Base-by-base conservation (phyloP, 2,113 vertebrate species). In the Perca schrenkii region DNA sequence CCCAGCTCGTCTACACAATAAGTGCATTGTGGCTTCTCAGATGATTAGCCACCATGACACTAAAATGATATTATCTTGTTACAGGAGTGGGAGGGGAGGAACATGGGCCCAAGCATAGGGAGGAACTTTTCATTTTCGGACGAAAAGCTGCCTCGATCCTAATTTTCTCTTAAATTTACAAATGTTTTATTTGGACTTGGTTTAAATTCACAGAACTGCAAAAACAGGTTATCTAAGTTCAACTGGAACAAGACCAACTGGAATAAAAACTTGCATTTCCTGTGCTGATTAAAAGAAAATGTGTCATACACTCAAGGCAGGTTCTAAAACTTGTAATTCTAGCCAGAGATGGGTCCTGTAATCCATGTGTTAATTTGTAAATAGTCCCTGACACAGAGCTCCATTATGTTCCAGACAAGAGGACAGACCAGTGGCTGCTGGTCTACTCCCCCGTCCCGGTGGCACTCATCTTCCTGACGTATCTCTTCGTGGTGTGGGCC, bases 361-460 rank as follows among this genome's bases (percentile, higher is more conserved):
- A 34, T 46, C 4, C 15, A 8, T 60, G 8, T 28, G 12, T 65
- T 22, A 0, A 68, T 12, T 25, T 64, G 3, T 21, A 4, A 53
- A 53, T 61, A 40, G 56, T 53, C 53, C 4, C 8, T 79, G 58
- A 79, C 40, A 1, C 47, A 31, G 11, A 8, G 19, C 31, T 58
- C 34, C 13, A 1, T 62, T 31, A 0, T 75, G 15, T 85, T 87
- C 63, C 87, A 96, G 96, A 95, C 80, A 94, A 92, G 22, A 95
- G 96, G 88, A 96, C 93, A 0, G 95, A 96, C 47, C 87, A 86
- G 0, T 95, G 95, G 95, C 84, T 91, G 15, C 89, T 95, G 77
- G 93, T 95, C 14, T 89, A 85, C 80, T 96, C 92, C 7, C 94
- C 94, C 0, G 25, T 96, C 49, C 94, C 94, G 0, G 82, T 95